These are phyloP conservation scores for Lepidochitona cinerea DNA, from an alignment of 2,888 invertebrate genomes.

Conservation along the genomic window DNA sequence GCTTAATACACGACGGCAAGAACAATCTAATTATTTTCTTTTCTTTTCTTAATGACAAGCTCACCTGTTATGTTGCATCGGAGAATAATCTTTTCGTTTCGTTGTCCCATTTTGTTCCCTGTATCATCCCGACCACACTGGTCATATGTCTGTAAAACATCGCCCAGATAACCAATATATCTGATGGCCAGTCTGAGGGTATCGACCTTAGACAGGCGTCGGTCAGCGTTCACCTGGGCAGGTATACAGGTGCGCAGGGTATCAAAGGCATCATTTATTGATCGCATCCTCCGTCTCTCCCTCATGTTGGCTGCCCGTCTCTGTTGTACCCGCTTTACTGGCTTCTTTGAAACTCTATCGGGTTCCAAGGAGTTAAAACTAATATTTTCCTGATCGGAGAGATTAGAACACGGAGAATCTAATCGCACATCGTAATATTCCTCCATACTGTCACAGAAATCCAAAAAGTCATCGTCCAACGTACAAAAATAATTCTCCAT, in stretches of 20 bases:
- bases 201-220: conserved; percentile 93
- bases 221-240: conserved; percentile 88
- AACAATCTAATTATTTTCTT: too few relatives aligned
- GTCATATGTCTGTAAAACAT: conserved; percentile 77
- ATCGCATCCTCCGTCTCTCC: conserved; percentile 94
- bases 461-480: conserved; percentile 56
- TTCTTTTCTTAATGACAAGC: too few relatives aligned
- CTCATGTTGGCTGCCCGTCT: conserved; percentile 94
- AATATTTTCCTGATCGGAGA: conserved; percentile 50
- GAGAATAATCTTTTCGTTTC: conserved; percentile 83
- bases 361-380: neutral
- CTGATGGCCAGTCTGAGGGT: conserved; percentile 93
- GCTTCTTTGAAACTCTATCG: conserved; percentile 14
- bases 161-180: conserved; percentile 91
- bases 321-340: conserved; percentile 83
- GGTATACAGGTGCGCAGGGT: conserved; percentile 92
- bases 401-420: conserved; percentile 50
- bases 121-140: conserved; percentile 72
- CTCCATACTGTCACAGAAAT: conserved; percentile 51
- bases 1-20: too few relatives aligned
- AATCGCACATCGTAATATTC: conserved; percentile 46
- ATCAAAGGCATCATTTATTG: conserved; percentile 97
- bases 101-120: conserved; percentile 78
- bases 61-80: conserved; percentile 62
- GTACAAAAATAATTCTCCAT: conserved; percentile 51